A percentile compares a stretch with the other conserved stretches of the same genome.
These are phyloP conservation scores for Microplitis deprimator DNA, from an alignment of 2,888 invertebrate genomes.

Conservation along the genomic window DNA sequence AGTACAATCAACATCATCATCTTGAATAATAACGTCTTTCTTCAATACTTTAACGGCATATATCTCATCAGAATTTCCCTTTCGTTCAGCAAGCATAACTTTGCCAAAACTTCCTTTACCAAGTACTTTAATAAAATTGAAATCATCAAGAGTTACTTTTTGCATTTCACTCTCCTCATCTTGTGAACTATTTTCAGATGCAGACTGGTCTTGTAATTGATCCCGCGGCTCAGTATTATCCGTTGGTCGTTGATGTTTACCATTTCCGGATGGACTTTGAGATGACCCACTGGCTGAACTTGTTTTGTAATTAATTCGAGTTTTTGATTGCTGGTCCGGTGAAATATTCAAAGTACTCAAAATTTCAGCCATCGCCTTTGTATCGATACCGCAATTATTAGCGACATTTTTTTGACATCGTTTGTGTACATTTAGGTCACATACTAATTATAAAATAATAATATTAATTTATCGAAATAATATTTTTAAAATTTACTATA, in stretches of 20 bases:
- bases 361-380: constrained; percentile 95
- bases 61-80: constrained; percentile 89
- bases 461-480: background rate
- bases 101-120: constrained; percentile 99
- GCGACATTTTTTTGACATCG: constrained; percentile 99
- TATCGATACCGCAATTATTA: constrained; percentile 99
- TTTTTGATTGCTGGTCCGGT: constrained; percentile 83
- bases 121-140: constrained; percentile 97
- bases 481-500: background rate
- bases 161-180: constrained; percentile 58
- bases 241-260: constrained; percentile 51
- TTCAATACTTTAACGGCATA: constrained; percentile 92
- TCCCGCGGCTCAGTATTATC: constrained; percentile 53
- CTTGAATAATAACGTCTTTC: constrained; percentile 98
- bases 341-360: constrained; percentile 93
- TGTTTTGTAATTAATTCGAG: constrained; percentile 62
- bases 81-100: constrained; percentile 97
- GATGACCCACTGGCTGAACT: constrained; percentile 42
- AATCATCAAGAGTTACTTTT: constrained; percentile 81
- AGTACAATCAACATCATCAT: constrained; percentile 99
- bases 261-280: constrained; percentile 12
- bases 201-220: constrained; percentile 37
- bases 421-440: constrained; percentile 98
- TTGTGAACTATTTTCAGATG: constrained; percentile 35
- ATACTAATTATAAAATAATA: constrained; percentile 76